Conservation (phyloP, 2,888 invertebrate genomes). For the Isotomurus palustris region DNA sequence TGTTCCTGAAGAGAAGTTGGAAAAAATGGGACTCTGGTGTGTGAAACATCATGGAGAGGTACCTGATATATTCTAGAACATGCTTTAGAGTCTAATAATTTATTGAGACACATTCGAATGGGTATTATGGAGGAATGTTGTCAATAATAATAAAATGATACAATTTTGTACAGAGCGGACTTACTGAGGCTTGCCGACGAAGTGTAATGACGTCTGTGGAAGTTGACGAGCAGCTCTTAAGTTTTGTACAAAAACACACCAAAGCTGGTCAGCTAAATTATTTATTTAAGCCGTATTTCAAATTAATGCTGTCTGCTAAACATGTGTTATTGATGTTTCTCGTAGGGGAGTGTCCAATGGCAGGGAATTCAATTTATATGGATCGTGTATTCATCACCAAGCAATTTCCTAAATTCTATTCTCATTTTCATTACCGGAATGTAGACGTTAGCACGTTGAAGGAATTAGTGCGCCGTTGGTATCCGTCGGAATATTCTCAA, state of each 20-base stretch:
- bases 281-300: too few species aligned
- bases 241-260: conserved; percentile 63
- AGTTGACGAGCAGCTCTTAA: conserved; percentile 67
- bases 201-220: conserved; percentile 62
- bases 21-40: conserved; percentile 82
- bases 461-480: conserved; percentile 61
- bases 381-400: conserved; percentile 76
- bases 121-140: not conserved
- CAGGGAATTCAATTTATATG: conserved; percentile 82
- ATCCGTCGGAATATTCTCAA: conserved; percentile 57
- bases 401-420: conserved; percentile 73
- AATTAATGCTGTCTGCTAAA: not conserved
- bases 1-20: conserved; percentile 66
- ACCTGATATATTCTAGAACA: conserved; percentile 38
- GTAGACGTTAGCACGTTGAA: conserved; percentile 89
- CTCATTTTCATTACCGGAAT: conserved; percentile 83
- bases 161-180: conserved; percentile 62
- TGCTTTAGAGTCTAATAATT: not conserved
- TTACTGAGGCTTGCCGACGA: conserved; percentile 65
- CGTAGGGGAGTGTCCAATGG: conserved; percentile 66
- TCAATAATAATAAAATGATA: not conserved
- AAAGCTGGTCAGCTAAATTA: conserved; percentile 39
- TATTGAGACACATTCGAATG: not conserved
- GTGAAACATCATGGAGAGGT: conserved; percentile 71
- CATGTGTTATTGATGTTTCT: conserved; percentile 17